phyloP scores from a whole-genome alignment of 2,888 invertebrate species.

The Aphodius sticticus region DNA sequence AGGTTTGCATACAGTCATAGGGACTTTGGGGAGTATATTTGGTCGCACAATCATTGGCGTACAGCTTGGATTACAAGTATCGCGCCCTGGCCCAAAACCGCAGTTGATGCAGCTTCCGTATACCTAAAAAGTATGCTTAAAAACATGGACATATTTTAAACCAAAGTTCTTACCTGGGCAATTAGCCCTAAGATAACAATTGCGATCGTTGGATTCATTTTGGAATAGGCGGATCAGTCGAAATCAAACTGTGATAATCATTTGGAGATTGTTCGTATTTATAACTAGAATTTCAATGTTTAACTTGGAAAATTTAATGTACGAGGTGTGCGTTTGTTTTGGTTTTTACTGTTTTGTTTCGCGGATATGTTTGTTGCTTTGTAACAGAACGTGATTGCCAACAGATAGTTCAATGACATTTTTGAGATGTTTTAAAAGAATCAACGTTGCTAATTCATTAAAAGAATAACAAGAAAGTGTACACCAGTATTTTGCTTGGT shows the following conservation, averaged over 20 bases:
- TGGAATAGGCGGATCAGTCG: not conserved
- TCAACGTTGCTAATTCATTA: too few relatives aligned
- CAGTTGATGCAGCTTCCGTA: conserved; percentile 37
- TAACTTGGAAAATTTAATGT: not conserved
- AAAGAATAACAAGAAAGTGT: too few relatives aligned
- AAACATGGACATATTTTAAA: not conserved
- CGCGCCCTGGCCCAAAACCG: conserved; percentile 49
- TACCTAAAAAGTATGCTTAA: conserved; percentile 18
- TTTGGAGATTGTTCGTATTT: not conserved
- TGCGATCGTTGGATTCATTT: not conserved
- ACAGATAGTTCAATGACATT: not conserved
- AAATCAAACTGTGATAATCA: not conserved
- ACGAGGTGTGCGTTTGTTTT: not conserved
- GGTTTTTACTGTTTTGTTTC: not conserved
- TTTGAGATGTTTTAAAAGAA: not conserved
- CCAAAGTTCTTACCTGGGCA: not conserved
- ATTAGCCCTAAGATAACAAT: not conserved
- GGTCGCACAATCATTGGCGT: conserved; percentile 54
- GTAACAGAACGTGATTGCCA: not conserved
- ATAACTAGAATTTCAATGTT: not conserved
- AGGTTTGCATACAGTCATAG: conserved; percentile 39
- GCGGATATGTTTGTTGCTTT: not conserved
- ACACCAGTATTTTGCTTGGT: too few relatives aligned
- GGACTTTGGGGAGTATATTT: conserved; percentile 46
- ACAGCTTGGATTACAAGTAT: conserved; percentile 44